Conservation (phyloP, 2,888 invertebrate genomes). For the Philhelius pedissequus region DNA sequence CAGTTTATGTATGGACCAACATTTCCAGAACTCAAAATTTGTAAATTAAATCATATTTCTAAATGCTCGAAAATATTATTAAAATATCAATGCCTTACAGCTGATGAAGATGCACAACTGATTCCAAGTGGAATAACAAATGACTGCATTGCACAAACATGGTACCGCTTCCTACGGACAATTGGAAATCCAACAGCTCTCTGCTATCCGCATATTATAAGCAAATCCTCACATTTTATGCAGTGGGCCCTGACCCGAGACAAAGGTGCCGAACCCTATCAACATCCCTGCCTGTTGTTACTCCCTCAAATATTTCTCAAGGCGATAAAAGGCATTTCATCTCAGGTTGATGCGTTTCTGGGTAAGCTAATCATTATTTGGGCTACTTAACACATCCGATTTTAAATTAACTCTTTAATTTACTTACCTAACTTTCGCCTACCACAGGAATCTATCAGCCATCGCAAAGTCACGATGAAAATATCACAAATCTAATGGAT, state of each 20-base stretch:
- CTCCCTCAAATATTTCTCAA: constrained; percentile 94
- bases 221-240: constrained; percentile 83
- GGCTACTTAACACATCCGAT: not conserved
- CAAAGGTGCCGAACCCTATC: constrained; percentile 90
- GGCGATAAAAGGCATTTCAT: constrained; percentile 95
- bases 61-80: not conserved
- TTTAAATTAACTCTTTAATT: constrained; percentile 10
- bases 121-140: constrained; percentile 92
- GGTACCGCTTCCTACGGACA: constrained; percentile 96
- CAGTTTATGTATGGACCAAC: constrained; percentile 93
- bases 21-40: constrained; percentile 89
- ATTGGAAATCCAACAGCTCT: constrained; percentile 97
- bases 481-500: constrained; percentile 77
- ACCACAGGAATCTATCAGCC: constrained; percentile 76
- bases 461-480: constrained; percentile 73
- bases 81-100: constrained; percentile 78
- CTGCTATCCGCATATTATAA: constrained; percentile 89
- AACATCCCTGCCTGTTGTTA: constrained; percentile 91
- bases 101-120: constrained; percentile 90
- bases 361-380: constrained; percentile 82
- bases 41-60: constrained; percentile 76
- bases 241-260: constrained; percentile 90
- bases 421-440: constrained; percentile 24
- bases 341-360: constrained; percentile 96
- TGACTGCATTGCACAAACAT: constrained; percentile 95